Base-by-base conservation (phyloP, 1,140 invertebrate genomes). In the Cydia fagiglandana region DNA sequence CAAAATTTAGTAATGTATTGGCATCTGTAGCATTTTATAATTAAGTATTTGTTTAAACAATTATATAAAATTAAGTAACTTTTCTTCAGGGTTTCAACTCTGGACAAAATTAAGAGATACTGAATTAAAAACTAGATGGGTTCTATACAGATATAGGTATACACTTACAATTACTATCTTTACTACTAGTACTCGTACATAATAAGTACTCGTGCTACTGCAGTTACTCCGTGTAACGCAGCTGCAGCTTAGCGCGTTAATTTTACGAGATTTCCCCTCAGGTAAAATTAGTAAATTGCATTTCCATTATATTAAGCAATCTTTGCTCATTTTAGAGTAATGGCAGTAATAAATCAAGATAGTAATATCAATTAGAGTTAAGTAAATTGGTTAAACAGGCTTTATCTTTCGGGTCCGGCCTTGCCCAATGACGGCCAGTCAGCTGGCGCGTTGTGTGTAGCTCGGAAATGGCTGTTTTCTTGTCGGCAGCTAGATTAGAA, bases 231-330 rank as follows among this genome's bases (percentile, higher is more conserved):
- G 66, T 38, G 38, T 70, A 70, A 45, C 66, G n/a, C 66, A 70
- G 66, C 66, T 70, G 66, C 34, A n/a, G 64, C 30, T 15, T n/a
- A 17, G n/a, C 56, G 5, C 50, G 50, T 17, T 61, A 9, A 61
- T 61, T 61, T 61, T 24, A 70, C n/a, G 17, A 70, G 66, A 38
- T 41, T 70, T 70, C 15, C 66, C 66, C 66, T 41, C 66, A 41
- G 66, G 66, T 70, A 45, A 70, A 70, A 70, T 70, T 70, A 45
- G 66, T 70, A 70, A 70, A 70, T 70, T 70, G 17, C 15, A 70
- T 70, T 70, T 20, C 66, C 66, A 70, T 17, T 70, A n/a, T 17
- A 70, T 45, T 70, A 17, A 70, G 66, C 66, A 70, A 70, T 66
- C 28, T 38, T 34, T 41, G 66, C 66, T 70, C 66, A 70, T 41